Evolutionary conservation across 2,888 invertebrate genomes (phyloP), one percentile per base, ranked within the genome.

Genomic region (Caenorhabditis sulstoni): DNA sequence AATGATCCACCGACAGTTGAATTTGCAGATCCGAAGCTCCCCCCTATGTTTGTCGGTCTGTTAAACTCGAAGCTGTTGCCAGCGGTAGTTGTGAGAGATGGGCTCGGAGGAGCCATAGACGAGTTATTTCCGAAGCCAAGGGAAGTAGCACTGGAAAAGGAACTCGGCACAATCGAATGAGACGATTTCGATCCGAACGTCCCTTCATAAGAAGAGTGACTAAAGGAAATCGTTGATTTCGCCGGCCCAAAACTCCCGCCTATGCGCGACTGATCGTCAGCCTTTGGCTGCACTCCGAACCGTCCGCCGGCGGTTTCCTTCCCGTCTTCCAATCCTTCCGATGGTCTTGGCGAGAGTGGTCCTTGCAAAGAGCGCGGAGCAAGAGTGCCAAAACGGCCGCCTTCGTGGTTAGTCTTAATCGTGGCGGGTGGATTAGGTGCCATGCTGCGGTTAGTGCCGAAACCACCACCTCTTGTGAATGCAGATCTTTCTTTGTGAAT

Each of bases 361-460:
- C 44, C 47, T 45, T 41, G 41, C 11, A 29, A 18, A n/a, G n/a
- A 16, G 29, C 45, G 41, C 1, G 70, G 53, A 14, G 74, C 58
- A 22, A 66, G 39, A 20, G 53, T 47, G 8, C 74, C 74, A 35
- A 74, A 74, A 14, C 74, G 65, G 7, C 74, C 74, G 14, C 67
- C 64, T 35, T 73, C 64, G 22, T 73, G 73, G 49, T 65, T 73
- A 73, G 37, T 73, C 49, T 64, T 73, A 37, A 73, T 44, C 5
- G 44, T 44, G 5, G 64, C 20, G n/a, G 64, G 57, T 47, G 62
- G 9, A 16, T n/a, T 29, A n/a, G 52, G 44, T 44, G 57, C 14
- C 18, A 23, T 29, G 41, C 35, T 50, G 50, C 50, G 64, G 37
- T 73, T 73, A 64, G 58, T 58, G 64, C 64, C 61, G 47, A 61